phyloP scores from a whole-genome alignment of 1,140 invertebrate species.

The Papilio glaucus region DNA sequence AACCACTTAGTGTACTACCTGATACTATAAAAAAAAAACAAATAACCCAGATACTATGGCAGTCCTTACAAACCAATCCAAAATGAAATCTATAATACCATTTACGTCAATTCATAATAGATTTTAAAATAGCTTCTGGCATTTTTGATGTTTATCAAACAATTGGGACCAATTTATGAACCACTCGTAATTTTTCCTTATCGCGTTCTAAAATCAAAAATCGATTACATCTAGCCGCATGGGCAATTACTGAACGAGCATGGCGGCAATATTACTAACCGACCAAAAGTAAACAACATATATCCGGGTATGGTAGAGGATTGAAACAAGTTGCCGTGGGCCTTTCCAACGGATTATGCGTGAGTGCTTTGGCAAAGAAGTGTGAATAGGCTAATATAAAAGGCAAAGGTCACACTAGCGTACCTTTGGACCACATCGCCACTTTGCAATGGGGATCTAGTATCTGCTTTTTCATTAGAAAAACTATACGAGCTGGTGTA shows the following conservation, averaged over 20 bases:
- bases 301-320: neutral
- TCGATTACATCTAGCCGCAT: neutral
- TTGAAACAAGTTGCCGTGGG: neutral
- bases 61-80: neutral
- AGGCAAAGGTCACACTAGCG: too few relatives aligned
- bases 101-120: slow-evolving; percentile 17
- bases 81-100: slow-evolving; percentile 1
- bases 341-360: too few relatives aligned
- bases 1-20: too few relatives aligned
- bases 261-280: neutral
- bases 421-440: too few relatives aligned
- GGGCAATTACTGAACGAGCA: neutral
- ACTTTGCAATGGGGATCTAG: too few relatives aligned
- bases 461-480: too few relatives aligned
- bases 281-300: neutral
- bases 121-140: slow-evolving; percentile 4
- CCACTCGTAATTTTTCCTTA: slow-evolving; percentile 20
- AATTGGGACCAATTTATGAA: slow-evolving; percentile 28
- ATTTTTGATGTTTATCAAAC: slow-evolving; percentile 16
- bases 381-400: too few relatives aligned
- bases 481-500: too few relatives aligned
- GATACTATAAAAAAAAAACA: neutral
- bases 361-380: too few relatives aligned
- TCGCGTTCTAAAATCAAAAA: slow-evolving; percentile 21
- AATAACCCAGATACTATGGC: neutral